Percentiles rank a stretch among this genome's conserved stretches.
phyloP scores from a whole-genome alignment of 2,888 invertebrate genomes.

The Tetanocera ferruginea region DNA sequence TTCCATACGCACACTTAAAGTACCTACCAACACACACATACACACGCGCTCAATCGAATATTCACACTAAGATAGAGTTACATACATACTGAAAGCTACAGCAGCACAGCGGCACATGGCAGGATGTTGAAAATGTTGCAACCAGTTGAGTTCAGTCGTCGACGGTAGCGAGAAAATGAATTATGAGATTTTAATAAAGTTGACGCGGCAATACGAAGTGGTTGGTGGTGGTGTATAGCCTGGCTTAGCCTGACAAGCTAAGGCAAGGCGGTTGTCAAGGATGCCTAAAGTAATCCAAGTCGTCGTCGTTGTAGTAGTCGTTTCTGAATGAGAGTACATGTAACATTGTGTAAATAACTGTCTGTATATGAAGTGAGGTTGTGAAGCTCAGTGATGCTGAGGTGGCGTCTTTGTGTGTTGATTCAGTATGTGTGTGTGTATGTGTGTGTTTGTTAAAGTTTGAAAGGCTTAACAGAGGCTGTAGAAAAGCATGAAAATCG shows the following conservation, averaged over 20 bases:
- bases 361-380: neutral
- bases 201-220: neutral
- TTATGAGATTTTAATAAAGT: slow-evolving; percentile 29
- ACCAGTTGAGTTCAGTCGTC: slow-evolving; percentile 1
- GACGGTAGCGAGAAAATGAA: slow-evolving; percentile 18
- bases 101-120: neutral
- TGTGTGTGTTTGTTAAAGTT: slow-evolving; percentile 3
- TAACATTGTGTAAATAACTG: neutral
- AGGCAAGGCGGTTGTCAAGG: neutral
- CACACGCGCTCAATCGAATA: neutral
- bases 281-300: slow-evolving; percentile 19
- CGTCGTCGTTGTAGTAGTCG: neutral
- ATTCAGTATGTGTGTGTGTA: neutral
- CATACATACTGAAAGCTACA: neutral
- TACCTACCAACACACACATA: neutral
- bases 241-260: neutral
- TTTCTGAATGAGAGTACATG: neutral
- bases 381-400: neutral
- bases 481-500: too few species aligned
- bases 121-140: slow-evolving; percentile 9
- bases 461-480: neutral
- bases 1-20: neutral
- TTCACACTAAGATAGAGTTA: neutral
- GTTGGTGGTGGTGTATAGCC: too few species aligned
- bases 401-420: neutral